Conservation (phyloP, 2,797 vertebrate species). For the Typhlichthys subterraneus region DNA sequence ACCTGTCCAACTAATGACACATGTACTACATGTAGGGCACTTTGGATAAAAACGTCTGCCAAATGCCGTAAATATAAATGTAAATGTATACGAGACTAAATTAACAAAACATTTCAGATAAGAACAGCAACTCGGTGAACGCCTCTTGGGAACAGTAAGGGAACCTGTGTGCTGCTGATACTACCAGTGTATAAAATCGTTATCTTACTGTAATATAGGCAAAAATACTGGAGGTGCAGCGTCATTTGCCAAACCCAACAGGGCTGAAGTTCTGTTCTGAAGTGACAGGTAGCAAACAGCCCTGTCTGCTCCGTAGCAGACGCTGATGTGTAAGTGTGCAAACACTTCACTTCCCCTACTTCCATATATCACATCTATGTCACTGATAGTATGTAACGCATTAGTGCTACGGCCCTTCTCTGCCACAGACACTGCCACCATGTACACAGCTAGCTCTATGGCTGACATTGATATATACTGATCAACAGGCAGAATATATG, state of each 20-base stretch:
- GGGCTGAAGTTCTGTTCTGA: constrained; percentile 21
- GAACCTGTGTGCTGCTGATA: neutral
- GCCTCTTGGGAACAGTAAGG: neutral
- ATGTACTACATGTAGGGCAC: too few relatives aligned
- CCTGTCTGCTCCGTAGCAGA: constrained; percentile 27
- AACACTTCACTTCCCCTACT: constrained; percentile 7
- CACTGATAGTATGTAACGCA: constrained; percentile 46
- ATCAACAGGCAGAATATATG: constrained; percentile 46
- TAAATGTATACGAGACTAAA: constrained; percentile 14
- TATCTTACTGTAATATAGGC: neutral
- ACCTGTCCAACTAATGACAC: too few relatives aligned
- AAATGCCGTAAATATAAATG: too few relatives aligned
- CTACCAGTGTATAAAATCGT: constrained; percentile 2
- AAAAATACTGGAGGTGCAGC: constrained; percentile 12
- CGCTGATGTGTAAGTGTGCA: constrained; percentile 11
- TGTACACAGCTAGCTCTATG: constrained; percentile 25
- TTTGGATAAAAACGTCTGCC: too few relatives aligned
- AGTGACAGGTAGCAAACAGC: constrained; percentile 45
- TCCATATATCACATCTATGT: constrained; percentile 40
- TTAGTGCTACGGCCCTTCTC: constrained; percentile 34
- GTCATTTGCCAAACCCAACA: constrained; percentile 30
- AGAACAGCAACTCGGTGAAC: neutral
- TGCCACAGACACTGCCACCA: constrained; percentile 19
- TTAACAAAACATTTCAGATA: neutral
- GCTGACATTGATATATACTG: constrained; percentile 49